These are phyloP conservation scores for Seriola aureovittata DNA, from an alignment of 2,113 vertebrate genomes.

Conservation along the genomic window DNA sequence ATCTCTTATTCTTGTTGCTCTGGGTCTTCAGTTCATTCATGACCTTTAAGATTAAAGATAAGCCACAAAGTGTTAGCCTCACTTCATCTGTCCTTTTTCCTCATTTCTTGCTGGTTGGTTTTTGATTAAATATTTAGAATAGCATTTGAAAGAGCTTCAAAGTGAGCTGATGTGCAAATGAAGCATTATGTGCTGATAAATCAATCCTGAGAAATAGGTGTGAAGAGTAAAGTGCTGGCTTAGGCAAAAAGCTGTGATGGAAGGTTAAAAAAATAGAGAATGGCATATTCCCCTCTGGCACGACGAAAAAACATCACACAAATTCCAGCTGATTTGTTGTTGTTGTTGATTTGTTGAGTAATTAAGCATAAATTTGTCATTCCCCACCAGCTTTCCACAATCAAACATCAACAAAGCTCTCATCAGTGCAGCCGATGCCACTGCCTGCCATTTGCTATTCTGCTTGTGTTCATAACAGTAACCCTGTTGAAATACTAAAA, in stretches of 20 bases:
- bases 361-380: constrained; percentile 46
- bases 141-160: constrained; percentile 53
- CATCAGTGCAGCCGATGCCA: not conserved
- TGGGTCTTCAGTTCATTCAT: constrained; percentile 64
- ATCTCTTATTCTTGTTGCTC: constrained; percentile 58
- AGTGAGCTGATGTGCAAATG: constrained; percentile 60
- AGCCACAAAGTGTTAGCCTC: constrained; percentile 71
- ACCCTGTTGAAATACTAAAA: constrained; percentile 6
- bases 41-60: constrained; percentile 78
- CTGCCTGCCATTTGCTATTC: not conserved
- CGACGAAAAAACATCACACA: constrained; percentile 7
- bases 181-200: constrained; percentile 59
- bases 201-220: constrained; percentile 52
- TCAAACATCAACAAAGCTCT: constrained; percentile 26
- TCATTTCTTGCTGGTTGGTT: constrained; percentile 28
- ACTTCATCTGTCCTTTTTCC: constrained; percentile 7
- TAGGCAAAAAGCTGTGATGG: constrained; percentile 34
- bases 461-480: constrained; percentile 5
- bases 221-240: constrained; percentile 37
- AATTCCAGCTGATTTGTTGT: constrained; percentile 35
- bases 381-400: constrained; percentile 21
- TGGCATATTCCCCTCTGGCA: constrained; percentile 11
- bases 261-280: constrained; percentile 25
- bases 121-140: constrained; percentile 72
- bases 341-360: constrained; percentile 48